A percentile compares a stretch with the other conserved stretches of the same genome.
phyloP scores from a whole-genome alignment of 2,888 invertebrate species.

The Troides helena region DNA sequence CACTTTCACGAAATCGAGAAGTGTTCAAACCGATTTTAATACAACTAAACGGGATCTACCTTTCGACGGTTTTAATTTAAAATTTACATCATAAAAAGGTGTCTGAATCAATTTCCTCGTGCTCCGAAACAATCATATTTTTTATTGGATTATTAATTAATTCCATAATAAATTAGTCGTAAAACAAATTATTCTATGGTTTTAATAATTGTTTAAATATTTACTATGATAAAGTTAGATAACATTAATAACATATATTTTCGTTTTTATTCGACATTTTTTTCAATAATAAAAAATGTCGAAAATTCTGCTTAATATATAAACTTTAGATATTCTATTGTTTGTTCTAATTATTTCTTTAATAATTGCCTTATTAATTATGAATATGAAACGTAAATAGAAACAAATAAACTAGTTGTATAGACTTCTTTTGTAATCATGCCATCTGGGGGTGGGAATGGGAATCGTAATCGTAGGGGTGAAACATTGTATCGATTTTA shows the following conservation, averaged over 20 bases:
- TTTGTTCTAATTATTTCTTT: too few relatives aligned
- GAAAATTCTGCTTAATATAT: too few relatives aligned
- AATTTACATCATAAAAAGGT: conserved; percentile 22
- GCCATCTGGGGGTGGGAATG: conserved; percentile 49
- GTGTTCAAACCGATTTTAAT: conserved; percentile 22
- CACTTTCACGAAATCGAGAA: conserved; percentile 25
- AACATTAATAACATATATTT: too few relatives aligned
- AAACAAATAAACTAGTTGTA: not conserved
- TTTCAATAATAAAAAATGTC: too few relatives aligned
- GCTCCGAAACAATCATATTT: conserved; percentile 18
- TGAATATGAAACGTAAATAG: too few relatives aligned
- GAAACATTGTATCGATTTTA: conserved; percentile 45
- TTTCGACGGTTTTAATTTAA: conserved; percentile 8
- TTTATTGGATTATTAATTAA: conserved; percentile 13
- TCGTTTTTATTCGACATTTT: too few relatives aligned
- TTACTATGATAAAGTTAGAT: too few relatives aligned
- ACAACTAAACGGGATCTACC: conserved; percentile 14
- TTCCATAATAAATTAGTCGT: conserved; percentile 15
- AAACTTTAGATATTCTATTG: too few relatives aligned
- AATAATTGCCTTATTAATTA: too few relatives aligned
- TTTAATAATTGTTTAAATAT: too few relatives aligned
- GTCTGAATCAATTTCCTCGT: conserved; percentile 12
- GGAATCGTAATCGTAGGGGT: conserved; percentile 34
- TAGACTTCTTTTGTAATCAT: conserved; percentile 30
- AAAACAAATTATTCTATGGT: not conserved